Conservation (phyloP, 2,888 invertebrate genomes). For the Panzeria rudis region DNA sequence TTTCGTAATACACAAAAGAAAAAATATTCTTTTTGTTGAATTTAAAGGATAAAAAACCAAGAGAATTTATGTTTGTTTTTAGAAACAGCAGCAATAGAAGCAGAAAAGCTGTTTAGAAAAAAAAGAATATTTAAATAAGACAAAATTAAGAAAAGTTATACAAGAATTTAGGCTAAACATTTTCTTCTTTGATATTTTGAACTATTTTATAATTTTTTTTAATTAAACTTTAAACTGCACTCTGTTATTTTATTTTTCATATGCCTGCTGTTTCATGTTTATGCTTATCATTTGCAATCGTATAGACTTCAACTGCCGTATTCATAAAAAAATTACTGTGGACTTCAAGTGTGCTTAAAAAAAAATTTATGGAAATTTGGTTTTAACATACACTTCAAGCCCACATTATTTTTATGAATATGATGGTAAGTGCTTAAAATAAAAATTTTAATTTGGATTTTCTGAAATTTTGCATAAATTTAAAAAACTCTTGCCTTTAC, state of each 20-base stretch:
- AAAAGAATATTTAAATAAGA: neutral
- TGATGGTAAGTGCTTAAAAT: neutral
- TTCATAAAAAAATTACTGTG: too few relatives aligned
- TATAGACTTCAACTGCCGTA: too few relatives aligned
- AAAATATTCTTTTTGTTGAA: neutral
- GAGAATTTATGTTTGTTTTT: slow-evolving; percentile 26
- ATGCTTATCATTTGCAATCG: too few relatives aligned
- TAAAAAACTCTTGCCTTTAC: neutral
- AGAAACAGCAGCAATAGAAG: neutral
- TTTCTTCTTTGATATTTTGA: neutral
- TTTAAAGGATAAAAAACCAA: slow-evolving; percentile 20
- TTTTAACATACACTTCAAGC: too few relatives aligned
- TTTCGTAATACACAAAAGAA: slow-evolving; percentile 13
- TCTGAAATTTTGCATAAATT: slow-evolving; percentile 13
- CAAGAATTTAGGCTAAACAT: neutral
- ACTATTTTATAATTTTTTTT: neutral
- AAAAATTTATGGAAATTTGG: too few relatives aligned
- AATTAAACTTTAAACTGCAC: neutral
- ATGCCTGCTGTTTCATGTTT: neutral
- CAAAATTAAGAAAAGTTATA: neutral
- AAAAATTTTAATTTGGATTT: slow-evolving; percentile 16
- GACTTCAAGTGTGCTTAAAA: too few relatives aligned
- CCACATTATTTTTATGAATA: neutral
- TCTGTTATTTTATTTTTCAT: neutral
- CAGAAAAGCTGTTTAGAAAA: neutral